Conservation (phyloP, 2,113 vertebrate genomes). For the Aptenodytes forsteri region DNA sequence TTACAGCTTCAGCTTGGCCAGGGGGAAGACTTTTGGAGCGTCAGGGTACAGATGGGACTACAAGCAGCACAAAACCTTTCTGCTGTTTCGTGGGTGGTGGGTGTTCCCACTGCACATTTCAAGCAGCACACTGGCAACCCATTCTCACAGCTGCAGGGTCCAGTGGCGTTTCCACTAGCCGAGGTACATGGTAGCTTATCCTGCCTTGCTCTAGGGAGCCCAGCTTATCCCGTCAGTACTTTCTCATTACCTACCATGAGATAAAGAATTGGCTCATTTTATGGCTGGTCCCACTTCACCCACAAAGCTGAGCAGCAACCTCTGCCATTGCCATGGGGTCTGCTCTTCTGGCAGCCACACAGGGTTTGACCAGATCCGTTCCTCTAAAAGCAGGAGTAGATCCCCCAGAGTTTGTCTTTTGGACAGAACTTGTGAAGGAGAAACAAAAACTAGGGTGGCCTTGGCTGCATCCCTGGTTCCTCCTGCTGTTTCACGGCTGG, state of each 20-base stretch:
- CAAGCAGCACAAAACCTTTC: not conserved
- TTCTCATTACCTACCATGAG: not conserved
- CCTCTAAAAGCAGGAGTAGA: not conserved
- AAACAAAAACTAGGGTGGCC: not conserved
- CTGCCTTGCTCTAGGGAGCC: not conserved
- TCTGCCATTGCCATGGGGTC: not conserved
- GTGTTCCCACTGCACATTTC: not conserved
- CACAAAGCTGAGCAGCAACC: fast-evolving
- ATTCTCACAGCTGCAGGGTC: not conserved
- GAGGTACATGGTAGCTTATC: not conserved
- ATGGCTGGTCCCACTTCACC: not conserved
- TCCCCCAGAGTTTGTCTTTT: not conserved
- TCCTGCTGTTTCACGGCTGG: not conserved
- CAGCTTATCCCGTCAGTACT: not conserved
- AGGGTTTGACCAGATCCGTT: not conserved
- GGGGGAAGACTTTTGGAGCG: not conserved
- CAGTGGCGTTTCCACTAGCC: fast-evolving
- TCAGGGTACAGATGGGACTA: not conserved
- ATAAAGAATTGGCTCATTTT: not conserved
- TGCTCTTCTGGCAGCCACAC: not conserved
- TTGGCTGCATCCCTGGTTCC: not conserved
- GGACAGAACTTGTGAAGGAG: not conserved
- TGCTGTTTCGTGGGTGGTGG: not conserved
- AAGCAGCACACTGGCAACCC: not conserved
- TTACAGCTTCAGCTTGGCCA: not conserved